Percentiles rank a stretch among this genome's conserved stretches.
These are phyloP conservation scores for Istiophorus platypterus DNA, from an alignment of 2,113 vertebrate species.

Conservation along the genomic window DNA sequence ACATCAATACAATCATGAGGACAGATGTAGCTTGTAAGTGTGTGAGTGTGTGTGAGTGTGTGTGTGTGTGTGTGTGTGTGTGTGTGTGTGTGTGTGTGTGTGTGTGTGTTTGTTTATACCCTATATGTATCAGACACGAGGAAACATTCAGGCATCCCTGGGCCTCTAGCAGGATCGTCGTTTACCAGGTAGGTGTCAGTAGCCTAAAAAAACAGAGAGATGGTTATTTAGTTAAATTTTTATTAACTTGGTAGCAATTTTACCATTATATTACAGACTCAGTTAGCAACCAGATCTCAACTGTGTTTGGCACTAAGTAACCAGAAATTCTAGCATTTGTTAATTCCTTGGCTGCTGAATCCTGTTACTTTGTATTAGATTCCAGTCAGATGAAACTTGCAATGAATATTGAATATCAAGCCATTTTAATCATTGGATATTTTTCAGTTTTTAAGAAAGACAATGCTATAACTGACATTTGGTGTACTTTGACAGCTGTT, in stretches of 20 bases:
- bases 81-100: slow-evolving; percentile 28
- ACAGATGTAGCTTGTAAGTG: slow-evolving; percentile 26
- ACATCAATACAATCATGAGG: slow-evolving; percentile 15
- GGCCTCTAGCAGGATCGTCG: slow-evolving; percentile 84
- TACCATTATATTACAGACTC: neutral
- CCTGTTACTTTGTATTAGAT: neutral
- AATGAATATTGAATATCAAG: neutral
- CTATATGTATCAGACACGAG: slow-evolving; percentile 87
- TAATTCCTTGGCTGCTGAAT: neutral
- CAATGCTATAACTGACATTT: neutral
- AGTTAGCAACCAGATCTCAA: neutral
- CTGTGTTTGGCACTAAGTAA: neutral
- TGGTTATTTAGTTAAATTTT: slow-evolving; percentile 15
- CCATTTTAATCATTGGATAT: neutral
- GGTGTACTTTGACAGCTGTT: neutral
- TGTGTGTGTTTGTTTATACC: slow-evolving; percentile 75
- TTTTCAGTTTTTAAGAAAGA: neutral
- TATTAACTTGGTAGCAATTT: neutral
- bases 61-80: slow-evolving; percentile 51
- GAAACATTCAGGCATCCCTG: slow-evolving; percentile 87
- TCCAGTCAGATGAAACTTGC: neutral
- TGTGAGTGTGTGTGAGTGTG: slow-evolving; percentile 20
- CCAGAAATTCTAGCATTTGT: neutral
- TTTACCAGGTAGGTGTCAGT: slow-evolving; percentile 87
- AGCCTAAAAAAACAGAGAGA: slow-evolving; percentile 76